Base-by-base conservation (phyloP, 1,140 invertebrate genomes). In the Helicoverpa armigera region DNA sequence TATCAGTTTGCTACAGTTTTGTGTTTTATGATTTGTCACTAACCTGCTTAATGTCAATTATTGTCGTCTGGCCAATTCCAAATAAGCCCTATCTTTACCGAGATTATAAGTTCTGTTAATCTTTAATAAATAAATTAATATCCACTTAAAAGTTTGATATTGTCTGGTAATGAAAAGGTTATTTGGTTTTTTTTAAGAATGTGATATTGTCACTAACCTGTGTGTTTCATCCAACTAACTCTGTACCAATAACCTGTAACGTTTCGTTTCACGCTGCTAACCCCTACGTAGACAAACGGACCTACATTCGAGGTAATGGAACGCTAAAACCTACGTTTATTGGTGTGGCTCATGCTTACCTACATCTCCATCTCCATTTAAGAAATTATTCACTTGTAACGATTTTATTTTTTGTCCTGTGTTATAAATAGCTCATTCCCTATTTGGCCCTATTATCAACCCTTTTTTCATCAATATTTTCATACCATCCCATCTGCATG, bases 221-320 rank as follows among this genome's bases (percentile, higher is more conserved):
- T 61, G 5, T 60, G 23, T 75, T 53, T 29, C 29, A 65, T 23
- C 13, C 12, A 54, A 67, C 61, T 77, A 56, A 77, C 65, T 54
- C 61, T 70, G 11, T 78, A 61, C 61, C 75, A 75, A 65, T 80
- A 58, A 80, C 75, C 72, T 72, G 65, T 82, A 82, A 76, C 73
- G 23, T 85, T 86, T 85, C 83, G 87, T 93, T 94, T 87, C 92
- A 94, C 88, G 92, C 92, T 88, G 87, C 89, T 85, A 78, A 79
- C 53, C 31, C 79, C 79, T 69, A 79, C 73, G 78, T 86, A 94
- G 92, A 89, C 84, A 83, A 91, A 93, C 83, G 92, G 92, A 88
- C 91, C 92, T 31, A 93, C 90, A 29, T 94, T 94, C 75, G 92
- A 94, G 92, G 92, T 94, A 93, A 92, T 72, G 83, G 54, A 58